These are phyloP conservation scores for Phasianus colchicus DNA, from an alignment of 2,113 vertebrate species.

Conservation along the genomic window DNA sequence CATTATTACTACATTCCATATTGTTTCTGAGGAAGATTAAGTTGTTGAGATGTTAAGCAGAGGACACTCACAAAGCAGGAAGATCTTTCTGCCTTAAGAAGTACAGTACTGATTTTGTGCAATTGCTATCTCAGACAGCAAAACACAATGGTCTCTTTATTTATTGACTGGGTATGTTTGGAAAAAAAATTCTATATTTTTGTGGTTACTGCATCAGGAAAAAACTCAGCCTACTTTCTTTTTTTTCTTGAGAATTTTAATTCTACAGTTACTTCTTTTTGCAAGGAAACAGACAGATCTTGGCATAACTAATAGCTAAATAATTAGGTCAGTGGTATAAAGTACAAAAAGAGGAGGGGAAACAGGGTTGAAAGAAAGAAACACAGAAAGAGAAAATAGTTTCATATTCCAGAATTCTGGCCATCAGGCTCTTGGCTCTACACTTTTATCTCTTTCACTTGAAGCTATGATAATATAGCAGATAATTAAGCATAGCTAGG, in stretches of 20 bases:
- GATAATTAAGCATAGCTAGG: conserved; percentile 25
- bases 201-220: neutral
- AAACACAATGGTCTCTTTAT: neutral
- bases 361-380: neutral
- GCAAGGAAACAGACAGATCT: neutral
- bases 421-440: neutral
- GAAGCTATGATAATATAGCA: neutral
- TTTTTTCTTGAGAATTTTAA: neutral
- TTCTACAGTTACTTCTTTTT: neutral
- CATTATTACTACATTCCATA: neutral
- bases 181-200: neutral
- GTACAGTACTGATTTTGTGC: neutral
- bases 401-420: neutral
- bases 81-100: neutral
- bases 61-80: neutral
- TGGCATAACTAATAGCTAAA: neutral
- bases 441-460: neutral
- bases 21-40: neutral
- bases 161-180: neutral
- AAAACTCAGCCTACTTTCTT: neutral
- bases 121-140: neutral
- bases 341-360: neutral
- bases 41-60: neutral
- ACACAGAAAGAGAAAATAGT: neutral
- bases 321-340: neutral